Conservation (phyloP, 2,888 invertebrate species). For the Pterostichus madidus region DNA sequence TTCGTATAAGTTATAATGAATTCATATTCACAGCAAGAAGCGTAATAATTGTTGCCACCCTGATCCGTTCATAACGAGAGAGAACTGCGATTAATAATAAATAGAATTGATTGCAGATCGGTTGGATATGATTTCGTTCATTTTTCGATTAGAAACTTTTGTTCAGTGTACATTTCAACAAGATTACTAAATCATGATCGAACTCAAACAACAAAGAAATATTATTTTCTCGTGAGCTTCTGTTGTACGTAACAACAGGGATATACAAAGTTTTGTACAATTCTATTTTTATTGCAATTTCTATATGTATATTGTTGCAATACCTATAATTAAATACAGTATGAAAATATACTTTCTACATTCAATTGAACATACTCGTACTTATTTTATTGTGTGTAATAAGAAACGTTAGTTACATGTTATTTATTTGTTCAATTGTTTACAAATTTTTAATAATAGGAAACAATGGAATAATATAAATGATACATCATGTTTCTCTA, state of each 20-base stretch:
- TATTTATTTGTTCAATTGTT: not conserved
- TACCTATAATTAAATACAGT: not conserved
- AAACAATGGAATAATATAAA: constrained; percentile 37
- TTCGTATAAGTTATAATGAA: too few relatives aligned
- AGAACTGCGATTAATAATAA: not conserved
- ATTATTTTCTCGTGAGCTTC: constrained; percentile 62
- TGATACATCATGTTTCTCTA: not conserved
- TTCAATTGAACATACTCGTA: not conserved
- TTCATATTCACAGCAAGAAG: too few relatives aligned
- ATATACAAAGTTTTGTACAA: constrained; percentile 2
- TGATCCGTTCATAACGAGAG: not conserved
- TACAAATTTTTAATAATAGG: constrained; percentile 23
- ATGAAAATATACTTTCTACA: not conserved
- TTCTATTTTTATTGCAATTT: not conserved
- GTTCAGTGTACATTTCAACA: constrained; percentile 52
- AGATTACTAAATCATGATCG: constrained; percentile 56
- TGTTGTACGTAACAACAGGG: constrained; percentile 53
- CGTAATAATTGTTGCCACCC: not conserved
- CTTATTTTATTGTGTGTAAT: not conserved
- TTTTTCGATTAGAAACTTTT: constrained; percentile 52
- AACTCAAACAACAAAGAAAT: constrained; percentile 55
- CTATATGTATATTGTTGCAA: not conserved
- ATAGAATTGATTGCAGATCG: constrained; percentile 19
- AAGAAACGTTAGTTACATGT: not conserved
- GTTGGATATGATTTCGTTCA: constrained; percentile 10